Conservation (phyloP, 2,113 vertebrate species). For the Mustelus asterias region DNA sequence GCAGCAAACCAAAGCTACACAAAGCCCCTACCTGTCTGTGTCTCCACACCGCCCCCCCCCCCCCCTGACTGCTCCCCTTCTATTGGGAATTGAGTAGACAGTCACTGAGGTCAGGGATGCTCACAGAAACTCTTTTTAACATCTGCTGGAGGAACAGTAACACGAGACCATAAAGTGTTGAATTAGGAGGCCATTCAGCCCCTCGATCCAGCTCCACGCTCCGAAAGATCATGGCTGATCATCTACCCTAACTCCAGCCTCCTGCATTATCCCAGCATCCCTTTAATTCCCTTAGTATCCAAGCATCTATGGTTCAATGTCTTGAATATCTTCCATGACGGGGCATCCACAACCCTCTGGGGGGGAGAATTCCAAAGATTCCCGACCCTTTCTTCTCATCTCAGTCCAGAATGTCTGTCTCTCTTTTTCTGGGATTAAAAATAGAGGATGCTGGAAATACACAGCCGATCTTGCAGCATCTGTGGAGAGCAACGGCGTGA, state of each 20-base stretch:
- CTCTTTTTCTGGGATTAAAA: no score
- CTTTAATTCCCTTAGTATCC: no score
- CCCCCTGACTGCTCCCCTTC: neutral
- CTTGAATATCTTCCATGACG: no score
- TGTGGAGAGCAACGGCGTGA: no score
- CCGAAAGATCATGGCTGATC: neutral
- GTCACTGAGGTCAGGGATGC: neutral
- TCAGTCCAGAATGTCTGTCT: no score
- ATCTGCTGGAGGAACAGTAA: neutral
- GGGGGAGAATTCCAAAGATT: neutral
- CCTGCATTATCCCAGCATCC: neutral
- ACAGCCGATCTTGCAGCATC: no score
- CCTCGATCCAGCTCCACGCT: neutral
- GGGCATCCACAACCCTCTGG: neutral
- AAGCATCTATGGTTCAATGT: no score
- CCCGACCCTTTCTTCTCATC: neutral
- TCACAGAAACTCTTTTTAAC: no score
- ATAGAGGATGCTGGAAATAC: no score
- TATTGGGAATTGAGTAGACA: neutral
- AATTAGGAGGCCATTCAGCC: neutral
- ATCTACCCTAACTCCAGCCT: neutral
- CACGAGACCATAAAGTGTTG: no score
- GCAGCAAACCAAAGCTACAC: neutral
- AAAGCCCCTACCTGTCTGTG: constrained; percentile 8
- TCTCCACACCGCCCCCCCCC: neutral